Percentiles rank a stretch among this genome's conserved stretches.
Evolutionary conservation across 2,888 invertebrate genomes (phyloP).

Genomic region (Mechanitis mazaeus): DNA sequence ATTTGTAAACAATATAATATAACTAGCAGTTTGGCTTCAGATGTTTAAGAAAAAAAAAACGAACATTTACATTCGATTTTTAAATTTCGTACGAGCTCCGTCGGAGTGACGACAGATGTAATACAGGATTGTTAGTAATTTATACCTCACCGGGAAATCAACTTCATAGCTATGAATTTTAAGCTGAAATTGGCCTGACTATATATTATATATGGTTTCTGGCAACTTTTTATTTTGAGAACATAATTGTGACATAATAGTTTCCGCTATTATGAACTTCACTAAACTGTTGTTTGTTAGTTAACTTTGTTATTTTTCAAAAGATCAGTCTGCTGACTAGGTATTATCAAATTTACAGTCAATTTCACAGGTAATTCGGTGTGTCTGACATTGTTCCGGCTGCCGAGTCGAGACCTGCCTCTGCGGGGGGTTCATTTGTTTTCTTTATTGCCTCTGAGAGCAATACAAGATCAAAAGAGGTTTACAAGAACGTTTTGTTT

Average conservation of each 20-base stretch:
- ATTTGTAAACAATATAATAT: background rate
- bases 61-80: constrained; percentile 41
- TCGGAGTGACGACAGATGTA: constrained; percentile 54
- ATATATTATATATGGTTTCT: background rate
- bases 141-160: constrained; percentile 19
- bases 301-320: background rate
- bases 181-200: background rate
- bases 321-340: constrained; percentile 23
- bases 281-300: background rate
- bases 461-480: constrained; percentile 13
- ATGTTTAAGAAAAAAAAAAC: constrained; percentile 5
- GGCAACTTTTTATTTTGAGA: constrained; percentile 4
- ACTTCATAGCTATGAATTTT: constrained; percentile 12
- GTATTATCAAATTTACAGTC: constrained; percentile 47
- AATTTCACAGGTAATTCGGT: constrained; percentile 69
- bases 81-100: constrained; percentile 50
- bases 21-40: background rate
- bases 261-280: constrained; percentile 4
- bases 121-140: constrained; percentile 47
- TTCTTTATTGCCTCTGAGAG: constrained; percentile 19
- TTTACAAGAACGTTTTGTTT: constrained; percentile 11
- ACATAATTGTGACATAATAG: constrained; percentile 7
- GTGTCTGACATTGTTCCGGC: constrained; percentile 49
- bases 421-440: constrained; percentile 43
- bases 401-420: constrained; percentile 33